A percentile compares a stretch with the other conserved stretches of the same genome.
Evolutionary conservation across 1,140 invertebrate species (phyloP).

Genomic region (Apis cerana): DNA sequence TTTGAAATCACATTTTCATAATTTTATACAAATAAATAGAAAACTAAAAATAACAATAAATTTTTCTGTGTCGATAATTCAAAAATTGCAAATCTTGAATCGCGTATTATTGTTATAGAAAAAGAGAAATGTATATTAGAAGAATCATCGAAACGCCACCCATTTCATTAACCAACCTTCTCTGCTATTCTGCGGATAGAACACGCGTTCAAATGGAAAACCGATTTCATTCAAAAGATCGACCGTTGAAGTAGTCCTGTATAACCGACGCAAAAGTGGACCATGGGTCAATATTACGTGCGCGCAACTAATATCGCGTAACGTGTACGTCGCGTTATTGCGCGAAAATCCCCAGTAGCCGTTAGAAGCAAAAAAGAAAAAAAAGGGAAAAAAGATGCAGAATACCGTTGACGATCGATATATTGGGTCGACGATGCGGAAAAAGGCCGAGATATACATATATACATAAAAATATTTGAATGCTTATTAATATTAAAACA

Average conservation of each 20-base stretch:
- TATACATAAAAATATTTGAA: not conserved
- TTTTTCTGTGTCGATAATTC: no score
- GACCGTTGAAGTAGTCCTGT: no score
- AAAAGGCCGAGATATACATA: constrained; percentile 13
- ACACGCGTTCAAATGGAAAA: not conserved
- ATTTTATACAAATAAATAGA: no score
- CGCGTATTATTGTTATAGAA: no score
- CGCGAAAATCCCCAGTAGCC: constrained; percentile 4
- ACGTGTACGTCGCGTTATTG: not conserved
- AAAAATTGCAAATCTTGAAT: no score
- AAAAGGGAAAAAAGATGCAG: not conserved
- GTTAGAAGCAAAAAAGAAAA: not conserved
- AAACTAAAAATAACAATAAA: no score
- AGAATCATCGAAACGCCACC: no score
- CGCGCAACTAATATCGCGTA: constrained; percentile 18
- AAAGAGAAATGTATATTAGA: no score
- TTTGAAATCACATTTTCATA: no score
- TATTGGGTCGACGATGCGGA: not conserved
- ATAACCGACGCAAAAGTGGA: constrained; percentile 11
- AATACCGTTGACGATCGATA: constrained; percentile 29
- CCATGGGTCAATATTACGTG: constrained; percentile 32
- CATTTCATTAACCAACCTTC: not conserved
- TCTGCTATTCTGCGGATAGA: no score
- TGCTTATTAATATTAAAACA: no score
- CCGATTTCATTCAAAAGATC: constrained; percentile 3